These are phyloP conservation scores for Tetramorium parvispinum DNA, from an alignment of 1,140 invertebrate genomes.

Conservation along the genomic window DNA sequence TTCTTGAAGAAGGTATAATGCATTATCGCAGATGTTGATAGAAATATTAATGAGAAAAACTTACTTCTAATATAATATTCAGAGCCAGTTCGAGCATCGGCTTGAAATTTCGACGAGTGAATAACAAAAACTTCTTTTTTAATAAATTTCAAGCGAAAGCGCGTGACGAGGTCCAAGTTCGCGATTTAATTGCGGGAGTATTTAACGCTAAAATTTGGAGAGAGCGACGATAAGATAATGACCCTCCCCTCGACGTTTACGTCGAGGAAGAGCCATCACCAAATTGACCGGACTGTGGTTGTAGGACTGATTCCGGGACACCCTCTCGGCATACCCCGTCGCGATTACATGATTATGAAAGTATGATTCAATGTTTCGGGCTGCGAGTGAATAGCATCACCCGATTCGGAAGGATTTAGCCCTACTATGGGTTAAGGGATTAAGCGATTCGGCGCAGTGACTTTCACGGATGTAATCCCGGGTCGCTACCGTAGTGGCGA, in stretches of 20 bases:
- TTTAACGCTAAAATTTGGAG: neutral
- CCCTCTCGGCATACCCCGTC: neutral
- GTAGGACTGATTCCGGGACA: neutral
- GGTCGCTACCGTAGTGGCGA: neutral
- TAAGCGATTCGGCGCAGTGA: slow-evolving; percentile 45
- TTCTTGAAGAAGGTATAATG: neutral
- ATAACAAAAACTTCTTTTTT: neutral
- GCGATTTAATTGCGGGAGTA: neutral
- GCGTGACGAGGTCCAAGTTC: neutral
- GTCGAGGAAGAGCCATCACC: neutral
- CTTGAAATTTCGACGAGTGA: neutral
- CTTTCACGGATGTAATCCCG: slow-evolving; percentile 42
- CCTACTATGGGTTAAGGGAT: slow-evolving; percentile 10
- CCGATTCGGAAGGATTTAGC: slow-evolving; percentile 28
- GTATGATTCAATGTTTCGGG: slow-evolving; percentile 52
- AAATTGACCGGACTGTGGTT: slow-evolving; percentile 10
- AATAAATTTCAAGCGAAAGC: neutral
- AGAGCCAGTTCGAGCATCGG: neutral
- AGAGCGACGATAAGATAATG: neutral
- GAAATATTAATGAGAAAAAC: neutral
- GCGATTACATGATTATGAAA: slow-evolving; percentile 50
- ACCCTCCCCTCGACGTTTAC: neutral
- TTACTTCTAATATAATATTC: neutral
- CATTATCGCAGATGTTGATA: neutral
- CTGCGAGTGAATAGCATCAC: neutral